Conservation (phyloP, 2,113 vertebrate genomes). For the Chascanopsetta lugubris region DNA sequence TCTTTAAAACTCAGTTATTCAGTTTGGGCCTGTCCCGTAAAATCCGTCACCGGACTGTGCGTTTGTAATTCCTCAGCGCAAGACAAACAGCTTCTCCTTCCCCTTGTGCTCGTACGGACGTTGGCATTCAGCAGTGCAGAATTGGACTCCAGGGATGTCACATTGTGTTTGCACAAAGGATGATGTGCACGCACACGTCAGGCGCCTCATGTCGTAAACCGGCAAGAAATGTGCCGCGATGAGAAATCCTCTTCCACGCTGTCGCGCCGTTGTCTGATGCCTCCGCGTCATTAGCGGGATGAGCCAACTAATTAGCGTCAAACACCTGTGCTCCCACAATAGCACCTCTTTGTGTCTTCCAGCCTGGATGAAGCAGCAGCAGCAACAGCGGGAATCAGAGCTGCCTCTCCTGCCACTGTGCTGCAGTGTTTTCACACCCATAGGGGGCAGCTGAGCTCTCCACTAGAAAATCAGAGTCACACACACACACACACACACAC, state of each 20-base stretch:
- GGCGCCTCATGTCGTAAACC: slow-evolving; percentile 28
- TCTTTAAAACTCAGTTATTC: neutral
- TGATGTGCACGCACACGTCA: slow-evolving; percentile 14
- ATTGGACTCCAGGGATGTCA: slow-evolving; percentile 23
- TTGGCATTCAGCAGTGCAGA: slow-evolving; percentile 38
- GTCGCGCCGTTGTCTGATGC: slow-evolving; percentile 25
- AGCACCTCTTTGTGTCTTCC: slow-evolving; percentile 34
- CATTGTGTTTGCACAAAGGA: slow-evolving; percentile 15
- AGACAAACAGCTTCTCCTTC: slow-evolving; percentile 40
- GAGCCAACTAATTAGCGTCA: slow-evolving; percentile 59
- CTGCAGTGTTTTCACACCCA: slow-evolving; percentile 54
- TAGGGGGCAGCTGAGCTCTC: slow-evolving; percentile 79
- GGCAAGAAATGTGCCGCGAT: neutral
- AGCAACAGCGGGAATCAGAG: slow-evolving; percentile 18
- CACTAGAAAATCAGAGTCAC: slow-evolving; percentile 35
- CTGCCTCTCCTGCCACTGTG: slow-evolving; percentile 19
- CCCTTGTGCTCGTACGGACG: slow-evolving; percentile 39
- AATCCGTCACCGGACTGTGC: slow-evolving; percentile 18
- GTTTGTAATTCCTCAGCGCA: too few relatives aligned
- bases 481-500: slow-evolving; percentile 10
- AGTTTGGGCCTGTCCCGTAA: neutral
- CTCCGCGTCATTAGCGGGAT: slow-evolving; percentile 50
- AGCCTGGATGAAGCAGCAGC: slow-evolving; percentile 23
- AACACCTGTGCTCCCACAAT: slow-evolving; percentile 58
- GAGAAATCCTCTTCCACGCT: slow-evolving; percentile 19